Evolutionary conservation across 2,797 vertebrate genomes (phyloP).

Genomic region (Galago senegalensis): DNA sequence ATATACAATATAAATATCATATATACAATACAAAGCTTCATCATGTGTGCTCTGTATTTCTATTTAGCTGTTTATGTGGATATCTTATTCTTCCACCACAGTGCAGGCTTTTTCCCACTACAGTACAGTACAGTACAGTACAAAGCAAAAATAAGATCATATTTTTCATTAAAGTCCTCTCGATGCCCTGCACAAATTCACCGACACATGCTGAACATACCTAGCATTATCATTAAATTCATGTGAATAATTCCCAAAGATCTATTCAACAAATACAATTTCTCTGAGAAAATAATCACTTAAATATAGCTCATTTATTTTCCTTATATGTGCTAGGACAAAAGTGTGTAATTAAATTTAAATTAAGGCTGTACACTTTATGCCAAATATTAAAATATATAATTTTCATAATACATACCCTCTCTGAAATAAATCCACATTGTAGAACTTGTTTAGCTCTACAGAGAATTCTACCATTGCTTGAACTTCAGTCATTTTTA

Average conservation of each 20-base stretch:
- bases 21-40: not conserved
- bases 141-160: conserved; percentile 47
- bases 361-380: conserved; percentile 46
- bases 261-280: conserved; percentile 56
- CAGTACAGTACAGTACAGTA: not conserved
- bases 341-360: conserved; percentile 61
- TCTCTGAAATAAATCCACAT: conserved; percentile 99
- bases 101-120: not conserved
- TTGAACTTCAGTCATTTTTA: conserved; percentile 98
- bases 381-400: conserved; percentile 46
- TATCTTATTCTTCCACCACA: conserved; percentile 38
- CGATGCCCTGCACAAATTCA: conserved; percentile 45
- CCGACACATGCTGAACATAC: conserved; percentile 51
- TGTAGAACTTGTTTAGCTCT: conserved; percentile 99
- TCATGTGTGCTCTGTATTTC: not conserved
- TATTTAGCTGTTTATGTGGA: conserved; percentile 28
- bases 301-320: conserved; percentile 26
- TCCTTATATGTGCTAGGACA: conserved; percentile 6
- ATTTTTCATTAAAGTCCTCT: conserved; percentile 36
- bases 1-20: no score
- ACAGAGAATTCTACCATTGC: conserved; percentile 99
- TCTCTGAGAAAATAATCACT: conserved; percentile 62
- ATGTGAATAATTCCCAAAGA: conserved; percentile 55
- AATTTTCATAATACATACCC: conserved; percentile 92
- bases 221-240: conserved; percentile 52